These are phyloP conservation scores for Chesias legatella DNA, from an alignment of 2,888 invertebrate species.

Conservation along the genomic window DNA sequence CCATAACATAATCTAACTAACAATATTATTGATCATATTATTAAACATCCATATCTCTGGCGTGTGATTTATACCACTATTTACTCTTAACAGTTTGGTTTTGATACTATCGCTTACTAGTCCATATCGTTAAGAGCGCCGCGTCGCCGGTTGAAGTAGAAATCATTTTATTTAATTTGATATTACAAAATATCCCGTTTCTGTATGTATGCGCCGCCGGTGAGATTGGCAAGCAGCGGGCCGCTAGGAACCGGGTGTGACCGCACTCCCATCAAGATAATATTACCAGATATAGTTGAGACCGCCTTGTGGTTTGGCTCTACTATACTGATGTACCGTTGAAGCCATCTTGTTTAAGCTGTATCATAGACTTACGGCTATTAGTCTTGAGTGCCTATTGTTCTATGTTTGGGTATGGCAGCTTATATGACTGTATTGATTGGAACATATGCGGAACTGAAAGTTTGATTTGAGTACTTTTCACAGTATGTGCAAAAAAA, in stretches of 20 bases:
- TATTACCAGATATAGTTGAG: constrained; percentile 42
- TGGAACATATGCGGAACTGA: not conserved
- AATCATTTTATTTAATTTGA: constrained; percentile 6
- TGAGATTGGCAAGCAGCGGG: constrained; percentile 26
- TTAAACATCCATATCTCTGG: no score
- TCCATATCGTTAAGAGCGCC: no score
- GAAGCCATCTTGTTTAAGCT: constrained; percentile 14
- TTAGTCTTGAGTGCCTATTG: constrained; percentile 9
- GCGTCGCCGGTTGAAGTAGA: not conserved
- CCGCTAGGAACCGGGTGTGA: constrained; percentile 30
- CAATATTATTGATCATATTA: no score
- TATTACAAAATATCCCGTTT: constrained; percentile 18
- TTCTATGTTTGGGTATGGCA: constrained; percentile 2
- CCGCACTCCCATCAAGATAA: constrained; percentile 47
- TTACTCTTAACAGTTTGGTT: not conserved
- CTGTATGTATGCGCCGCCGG: constrained; percentile 13
- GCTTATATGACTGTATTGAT: constrained; percentile 2
- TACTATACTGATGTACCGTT: constrained; percentile 31
- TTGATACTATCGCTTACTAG: constrained; percentile 6
- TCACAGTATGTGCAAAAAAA: not conserved
- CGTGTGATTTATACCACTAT: no score
- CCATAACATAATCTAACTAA: no score
- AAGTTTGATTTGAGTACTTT: not conserved
- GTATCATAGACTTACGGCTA: constrained; percentile 7
- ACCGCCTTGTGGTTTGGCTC: constrained; percentile 47